phyloP scores from a whole-genome alignment of 2,888 invertebrate genomes.

The Idaea straminata region DNA sequence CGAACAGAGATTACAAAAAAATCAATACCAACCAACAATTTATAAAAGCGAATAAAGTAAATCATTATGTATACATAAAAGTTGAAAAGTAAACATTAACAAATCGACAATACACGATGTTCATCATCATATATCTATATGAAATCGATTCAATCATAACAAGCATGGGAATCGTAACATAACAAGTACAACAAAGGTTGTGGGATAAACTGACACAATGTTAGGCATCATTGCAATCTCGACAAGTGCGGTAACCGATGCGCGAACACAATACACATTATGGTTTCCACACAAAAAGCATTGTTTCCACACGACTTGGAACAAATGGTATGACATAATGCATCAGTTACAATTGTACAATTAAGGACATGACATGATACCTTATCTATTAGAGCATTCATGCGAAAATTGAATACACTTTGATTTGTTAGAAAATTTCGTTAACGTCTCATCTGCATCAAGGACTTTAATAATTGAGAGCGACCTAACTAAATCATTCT shows the following conservation, averaged over 20 bases:
- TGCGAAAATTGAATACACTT: no score
- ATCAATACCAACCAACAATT: background rate
- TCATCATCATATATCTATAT: background rate
- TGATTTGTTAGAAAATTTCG: no score
- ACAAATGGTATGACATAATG: slow-evolving; percentile 26
- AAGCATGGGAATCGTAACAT: slow-evolving; percentile 9
- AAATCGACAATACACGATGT: background rate
- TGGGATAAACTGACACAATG: background rate
- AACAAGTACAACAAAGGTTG: background rate
- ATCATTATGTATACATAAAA: background rate
- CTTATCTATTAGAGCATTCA: background rate
- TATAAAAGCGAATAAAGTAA: background rate
- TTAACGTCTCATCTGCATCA: no score
- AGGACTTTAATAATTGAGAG: no score
- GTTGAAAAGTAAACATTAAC: background rate
- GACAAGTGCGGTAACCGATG: slow-evolving; percentile 20
- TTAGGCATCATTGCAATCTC: slow-evolving; percentile 12
- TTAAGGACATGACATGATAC: background rate
- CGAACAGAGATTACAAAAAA: slow-evolving; percentile 6
- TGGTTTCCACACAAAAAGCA: slow-evolving; percentile 24
- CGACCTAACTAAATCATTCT: no score
- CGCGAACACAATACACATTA: slow-evolving; percentile 27
- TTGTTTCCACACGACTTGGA: slow-evolving; percentile 26
- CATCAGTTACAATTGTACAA: slow-evolving; percentile 6
- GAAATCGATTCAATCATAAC: background rate